A percentile compares a stretch with the other conserved stretches of the same genome.
These are phyloP conservation scores for Pao palembangensis DNA, from an alignment of 2,113 vertebrate genomes.

Conservation along the genomic window DNA sequence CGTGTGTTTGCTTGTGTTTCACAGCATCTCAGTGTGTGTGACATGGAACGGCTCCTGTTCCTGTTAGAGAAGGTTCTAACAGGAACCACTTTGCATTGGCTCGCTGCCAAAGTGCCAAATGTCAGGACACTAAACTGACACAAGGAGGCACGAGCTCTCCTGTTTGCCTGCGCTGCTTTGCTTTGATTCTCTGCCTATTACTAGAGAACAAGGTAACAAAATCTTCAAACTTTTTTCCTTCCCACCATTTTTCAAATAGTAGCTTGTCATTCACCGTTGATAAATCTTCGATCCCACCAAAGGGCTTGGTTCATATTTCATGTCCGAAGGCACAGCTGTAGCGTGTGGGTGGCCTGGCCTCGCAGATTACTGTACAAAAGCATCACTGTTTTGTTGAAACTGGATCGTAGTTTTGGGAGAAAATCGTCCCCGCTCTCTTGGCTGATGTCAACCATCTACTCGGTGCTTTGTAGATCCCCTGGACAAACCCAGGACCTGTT, in stretches of 20 bases:
- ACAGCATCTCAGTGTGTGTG: conserved; percentile 14
- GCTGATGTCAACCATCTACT: too few relatives aligned
- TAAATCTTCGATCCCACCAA: neutral
- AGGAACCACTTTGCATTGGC: conserved; percentile 29
- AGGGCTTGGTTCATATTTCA: neutral
- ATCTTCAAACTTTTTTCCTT: neutral
- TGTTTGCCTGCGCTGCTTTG: conserved; percentile 1
- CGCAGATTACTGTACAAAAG: neutral
- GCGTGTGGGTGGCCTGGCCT: neutral
- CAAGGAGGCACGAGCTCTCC: conserved; percentile 9
- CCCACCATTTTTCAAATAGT: neutral
- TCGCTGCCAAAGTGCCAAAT: conserved; percentile 24
- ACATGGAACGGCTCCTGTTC: conserved; percentile 19
- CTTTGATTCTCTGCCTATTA: conserved; percentile 12
- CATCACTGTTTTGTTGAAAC: too few relatives aligned
- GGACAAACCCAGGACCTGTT: too few relatives aligned
- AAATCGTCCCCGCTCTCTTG: too few relatives aligned
- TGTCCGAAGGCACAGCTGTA: neutral
- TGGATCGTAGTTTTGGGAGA: neutral
- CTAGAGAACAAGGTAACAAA: neutral
- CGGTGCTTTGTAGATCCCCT: too few relatives aligned
- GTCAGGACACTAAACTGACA: conserved; percentile 12
- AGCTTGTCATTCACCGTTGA: neutral
- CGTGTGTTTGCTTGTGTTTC: conserved; percentile 18
- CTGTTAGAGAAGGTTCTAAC: conserved; percentile 23